phyloP scores from a whole-genome alignment of 2,797 vertebrate species.

The Philypnodon macrostomus region DNA sequence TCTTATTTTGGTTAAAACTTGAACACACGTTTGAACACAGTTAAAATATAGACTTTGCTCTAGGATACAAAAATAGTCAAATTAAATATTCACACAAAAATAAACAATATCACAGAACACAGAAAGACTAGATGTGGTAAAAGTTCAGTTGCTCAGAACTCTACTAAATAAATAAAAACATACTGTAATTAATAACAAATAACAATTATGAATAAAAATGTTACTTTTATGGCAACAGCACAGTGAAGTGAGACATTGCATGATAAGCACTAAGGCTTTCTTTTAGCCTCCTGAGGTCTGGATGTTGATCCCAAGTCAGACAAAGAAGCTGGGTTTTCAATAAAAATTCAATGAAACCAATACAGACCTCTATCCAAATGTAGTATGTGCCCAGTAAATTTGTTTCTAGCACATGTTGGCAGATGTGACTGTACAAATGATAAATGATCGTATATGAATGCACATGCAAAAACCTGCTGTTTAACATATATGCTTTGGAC shows the following conservation, averaged over 20 bases:
- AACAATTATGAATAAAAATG: not conserved
- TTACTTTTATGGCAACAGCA: constrained; percentile 47
- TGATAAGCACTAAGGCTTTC: constrained; percentile 52
- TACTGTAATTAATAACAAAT: no score
- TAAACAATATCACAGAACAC: constrained; percentile 33
- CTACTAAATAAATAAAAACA: no score
- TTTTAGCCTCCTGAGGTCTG: constrained; percentile 50
- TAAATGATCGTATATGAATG: constrained; percentile 53
- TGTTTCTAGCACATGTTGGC: no score
- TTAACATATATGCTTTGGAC: constrained; percentile 61
- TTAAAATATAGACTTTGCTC: constrained; percentile 72
- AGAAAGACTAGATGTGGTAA: constrained; percentile 23
- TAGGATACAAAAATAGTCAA: constrained; percentile 80
- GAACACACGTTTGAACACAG: constrained; percentile 67
- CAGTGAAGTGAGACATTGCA: constrained; percentile 58
- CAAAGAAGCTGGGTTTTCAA: constrained; percentile 18
- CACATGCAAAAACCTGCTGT: constrained; percentile 56
- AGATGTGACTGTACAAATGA: constrained; percentile 47
- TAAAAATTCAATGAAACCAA: constrained; percentile 33
- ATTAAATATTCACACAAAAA: constrained; percentile 50
- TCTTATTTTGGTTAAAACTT: constrained; percentile 73
- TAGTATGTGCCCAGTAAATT: constrained; percentile 27
- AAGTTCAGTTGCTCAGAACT: constrained; percentile 19
- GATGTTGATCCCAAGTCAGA: constrained; percentile 40
- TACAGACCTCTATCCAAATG: constrained; percentile 35